Conservation (phyloP, 2,113 vertebrate species). For the Cygnus atratus region DNA sequence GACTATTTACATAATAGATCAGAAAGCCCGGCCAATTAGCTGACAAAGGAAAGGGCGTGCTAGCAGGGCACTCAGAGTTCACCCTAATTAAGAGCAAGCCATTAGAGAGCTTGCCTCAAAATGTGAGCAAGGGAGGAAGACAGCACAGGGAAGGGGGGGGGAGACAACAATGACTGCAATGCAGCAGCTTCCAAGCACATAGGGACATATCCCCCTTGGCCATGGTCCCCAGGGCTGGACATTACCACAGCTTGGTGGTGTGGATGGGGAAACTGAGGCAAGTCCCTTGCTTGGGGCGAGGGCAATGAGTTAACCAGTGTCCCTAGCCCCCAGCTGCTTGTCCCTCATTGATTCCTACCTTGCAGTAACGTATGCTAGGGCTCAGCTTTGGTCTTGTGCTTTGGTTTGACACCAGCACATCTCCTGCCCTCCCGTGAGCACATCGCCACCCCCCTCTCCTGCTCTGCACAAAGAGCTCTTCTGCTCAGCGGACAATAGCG, state of each 20-base stretch:
- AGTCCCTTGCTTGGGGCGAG: background rate
- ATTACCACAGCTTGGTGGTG: background rate
- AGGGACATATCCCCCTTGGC: background rate
- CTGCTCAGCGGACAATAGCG: background rate
- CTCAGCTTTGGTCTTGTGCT: rapidly evolving
- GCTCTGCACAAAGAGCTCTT: background rate
- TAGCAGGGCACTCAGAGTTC: slow-evolving; percentile 55
- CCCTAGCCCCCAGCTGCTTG: background rate
- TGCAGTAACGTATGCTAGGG: rapidly evolving
- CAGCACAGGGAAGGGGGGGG: background rate
- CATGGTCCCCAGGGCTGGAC: background rate
- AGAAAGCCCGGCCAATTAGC: slow-evolving; percentile 58
- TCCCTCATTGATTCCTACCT: rapidly evolving
- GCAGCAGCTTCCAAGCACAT: background rate
- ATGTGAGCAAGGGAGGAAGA: background rate
- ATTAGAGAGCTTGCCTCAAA: slow-evolving; percentile 3
- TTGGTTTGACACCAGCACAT: background rate
- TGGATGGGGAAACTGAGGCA: background rate
- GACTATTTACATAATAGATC: slow-evolving; percentile 59
- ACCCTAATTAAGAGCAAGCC: slow-evolving; percentile 29
- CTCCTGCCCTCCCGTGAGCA: background rate
- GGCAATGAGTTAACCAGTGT: background rate
- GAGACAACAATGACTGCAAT: background rate
- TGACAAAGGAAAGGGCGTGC: slow-evolving; percentile 44
- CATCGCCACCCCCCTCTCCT: rapidly evolving